These are phyloP conservation scores for Homalodisca vitripennis DNA, from an alignment of 1,140 invertebrate species.

Conservation along the genomic window DNA sequence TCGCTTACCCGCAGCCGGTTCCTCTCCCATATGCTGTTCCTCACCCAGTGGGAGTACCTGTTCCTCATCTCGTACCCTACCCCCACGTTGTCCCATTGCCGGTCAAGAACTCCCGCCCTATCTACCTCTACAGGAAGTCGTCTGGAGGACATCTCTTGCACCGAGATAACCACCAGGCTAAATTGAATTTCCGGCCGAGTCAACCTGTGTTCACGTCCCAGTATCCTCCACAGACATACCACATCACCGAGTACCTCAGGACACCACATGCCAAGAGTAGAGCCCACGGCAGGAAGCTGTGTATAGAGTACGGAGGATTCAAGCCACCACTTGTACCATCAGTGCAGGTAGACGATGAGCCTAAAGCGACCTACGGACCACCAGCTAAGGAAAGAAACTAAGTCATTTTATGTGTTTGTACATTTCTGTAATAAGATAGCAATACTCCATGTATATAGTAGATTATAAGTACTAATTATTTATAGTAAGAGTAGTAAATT, in stretches of 20 bases:
- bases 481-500: too few relatives aligned
- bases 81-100: conserved; percentile 39
- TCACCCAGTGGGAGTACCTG: conserved; percentile 43
- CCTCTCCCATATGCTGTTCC: conserved; percentile 44
- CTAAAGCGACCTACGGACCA: background rate
- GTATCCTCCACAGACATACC: conserved; percentile 38
- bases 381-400: conserved; percentile 14
- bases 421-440: too few relatives aligned
- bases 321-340: conserved; percentile 77
- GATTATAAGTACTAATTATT: too few relatives aligned
- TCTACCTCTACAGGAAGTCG: conserved; percentile 30
- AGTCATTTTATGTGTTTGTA: background rate
- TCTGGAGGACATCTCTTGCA: background rate
- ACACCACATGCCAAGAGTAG: background rate
- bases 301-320: conserved; percentile 73
- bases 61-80: conserved; percentile 43
- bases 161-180: background rate
- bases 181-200: conserved; percentile 38
- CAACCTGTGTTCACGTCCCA: conserved; percentile 36
- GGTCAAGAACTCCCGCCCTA: conserved; percentile 34
- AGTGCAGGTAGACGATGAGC: conserved; percentile 69
- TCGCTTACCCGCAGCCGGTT: conserved; percentile 48
- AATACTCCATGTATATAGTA: too few relatives aligned
- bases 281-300: conserved; percentile 47
- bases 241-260: conserved; percentile 31